Evolutionary conservation across 1,140 invertebrate species (phyloP).

Genomic region (Steinernema khuongi): DNA sequence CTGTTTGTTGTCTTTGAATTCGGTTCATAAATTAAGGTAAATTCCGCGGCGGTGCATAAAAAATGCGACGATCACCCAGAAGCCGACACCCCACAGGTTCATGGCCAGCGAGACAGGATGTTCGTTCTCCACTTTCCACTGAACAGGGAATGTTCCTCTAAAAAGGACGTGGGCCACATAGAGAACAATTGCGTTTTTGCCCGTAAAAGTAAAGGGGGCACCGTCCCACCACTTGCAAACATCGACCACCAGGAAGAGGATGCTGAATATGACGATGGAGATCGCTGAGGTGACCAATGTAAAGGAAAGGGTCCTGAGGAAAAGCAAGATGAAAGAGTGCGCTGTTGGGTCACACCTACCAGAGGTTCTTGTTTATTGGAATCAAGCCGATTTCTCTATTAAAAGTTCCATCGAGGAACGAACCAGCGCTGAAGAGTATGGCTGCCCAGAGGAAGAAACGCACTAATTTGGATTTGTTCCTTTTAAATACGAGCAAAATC

Average conservation of each 20-base stretch:
- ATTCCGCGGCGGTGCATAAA: background rate
- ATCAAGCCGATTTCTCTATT: background rate
- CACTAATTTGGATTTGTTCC: background rate
- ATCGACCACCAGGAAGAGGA: background rate
- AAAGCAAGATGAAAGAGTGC: background rate
- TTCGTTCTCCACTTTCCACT: background rate
- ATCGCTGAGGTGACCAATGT: background rate
- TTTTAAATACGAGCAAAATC: background rate
- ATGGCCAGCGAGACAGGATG: background rate
- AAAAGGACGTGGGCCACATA: background rate
- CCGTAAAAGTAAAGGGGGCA: background rate
- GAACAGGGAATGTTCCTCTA: background rate
- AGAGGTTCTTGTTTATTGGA: background rate
- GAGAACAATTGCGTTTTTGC: background rate
- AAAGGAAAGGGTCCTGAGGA: background rate
- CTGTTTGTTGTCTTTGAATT: background rate
- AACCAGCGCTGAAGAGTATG: background rate
- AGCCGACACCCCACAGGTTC: background rate
- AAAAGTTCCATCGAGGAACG: background rate
- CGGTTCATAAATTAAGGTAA: background rate
- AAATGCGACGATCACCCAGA: constrained; percentile 1
- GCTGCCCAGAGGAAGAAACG: background rate
- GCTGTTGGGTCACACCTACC: background rate
- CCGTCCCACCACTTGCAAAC: constrained; percentile 12
- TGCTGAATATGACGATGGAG: background rate